phyloP scores from a whole-genome alignment of 2,797 vertebrate species.

The Mus caroli region DNA sequence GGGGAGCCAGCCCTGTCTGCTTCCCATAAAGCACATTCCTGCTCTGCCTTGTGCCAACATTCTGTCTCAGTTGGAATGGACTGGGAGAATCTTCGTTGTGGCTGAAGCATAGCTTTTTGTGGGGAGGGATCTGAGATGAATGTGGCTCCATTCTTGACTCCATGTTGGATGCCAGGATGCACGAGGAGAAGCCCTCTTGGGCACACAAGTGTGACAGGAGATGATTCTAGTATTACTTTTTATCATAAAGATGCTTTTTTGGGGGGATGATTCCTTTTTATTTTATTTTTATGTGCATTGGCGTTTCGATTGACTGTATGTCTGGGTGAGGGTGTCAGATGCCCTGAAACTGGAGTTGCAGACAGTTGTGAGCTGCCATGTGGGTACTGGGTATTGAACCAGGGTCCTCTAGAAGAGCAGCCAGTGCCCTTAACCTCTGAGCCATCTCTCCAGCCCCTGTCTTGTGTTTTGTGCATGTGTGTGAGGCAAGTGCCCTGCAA shows the following conservation, averaged over 20 bases:
- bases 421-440: not conserved
- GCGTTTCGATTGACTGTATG: not conserved
- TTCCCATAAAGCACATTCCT: constrained; percentile 78
- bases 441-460: not conserved
- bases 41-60: constrained; percentile 73
- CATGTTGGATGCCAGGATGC: constrained; percentile 56
- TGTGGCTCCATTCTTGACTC: constrained; percentile 45
- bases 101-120: constrained; percentile 73
- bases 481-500: not conserved
- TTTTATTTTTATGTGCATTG: not conserved
- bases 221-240: not conserved
- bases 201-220: not conserved
- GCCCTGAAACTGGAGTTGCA: not conserved
- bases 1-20: constrained; percentile 68
- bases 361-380: not conserved
- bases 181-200: constrained; percentile 3
- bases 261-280: not conserved
- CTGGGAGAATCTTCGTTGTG: constrained; percentile 77
- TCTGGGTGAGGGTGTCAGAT: not conserved
- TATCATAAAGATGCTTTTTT: not conserved
- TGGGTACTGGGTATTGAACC: not conserved
- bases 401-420: not conserved
- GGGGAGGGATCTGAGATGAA: constrained; percentile 66
- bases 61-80: constrained; percentile 76
- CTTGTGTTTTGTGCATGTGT: not conserved